Evolutionary conservation across 2,888 invertebrate species (phyloP).

Genomic region (Rhynchonema sp.): DNA sequence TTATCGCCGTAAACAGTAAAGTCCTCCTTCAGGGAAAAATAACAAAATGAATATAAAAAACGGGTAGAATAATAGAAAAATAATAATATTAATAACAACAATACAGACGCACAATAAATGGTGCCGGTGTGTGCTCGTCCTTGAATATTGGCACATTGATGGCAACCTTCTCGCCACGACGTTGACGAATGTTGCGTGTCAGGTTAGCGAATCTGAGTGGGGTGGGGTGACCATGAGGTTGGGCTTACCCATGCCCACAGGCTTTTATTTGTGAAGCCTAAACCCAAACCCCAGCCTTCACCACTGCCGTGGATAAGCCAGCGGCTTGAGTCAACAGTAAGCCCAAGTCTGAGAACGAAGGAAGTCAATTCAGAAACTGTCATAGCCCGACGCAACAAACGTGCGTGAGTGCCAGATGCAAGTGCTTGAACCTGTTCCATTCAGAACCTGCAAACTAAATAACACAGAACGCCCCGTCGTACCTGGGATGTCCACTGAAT

Average conservation of each 20-base stretch:
- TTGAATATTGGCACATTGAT: conserved; percentile 78
- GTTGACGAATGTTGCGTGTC: conserved; percentile 68
- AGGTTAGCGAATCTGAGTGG: conserved; percentile 43
- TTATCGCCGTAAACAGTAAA: conserved; percentile 39
- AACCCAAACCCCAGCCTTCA: too few relatives aligned
- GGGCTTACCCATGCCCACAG: too few relatives aligned
- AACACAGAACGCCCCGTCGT: background rate
- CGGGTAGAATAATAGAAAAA: background rate
- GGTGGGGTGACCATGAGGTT: too few relatives aligned
- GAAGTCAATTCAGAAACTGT: too few relatives aligned
- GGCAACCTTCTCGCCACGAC: conserved; percentile 80
- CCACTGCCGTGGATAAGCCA: too few relatives aligned
- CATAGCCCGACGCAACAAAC: too few relatives aligned
- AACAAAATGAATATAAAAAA: conserved; percentile 23
- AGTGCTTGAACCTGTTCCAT: too few relatives aligned
- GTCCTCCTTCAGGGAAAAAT: conserved; percentile 46
- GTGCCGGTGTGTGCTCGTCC: conserved; percentile 66
- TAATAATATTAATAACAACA: background rate
- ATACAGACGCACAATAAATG: conserved; percentile 39
- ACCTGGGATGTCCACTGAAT: conserved; percentile 66
- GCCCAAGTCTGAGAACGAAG: too few relatives aligned
- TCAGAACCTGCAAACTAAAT: too few relatives aligned
- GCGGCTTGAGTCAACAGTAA: too few relatives aligned
- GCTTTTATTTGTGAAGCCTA: too few relatives aligned
- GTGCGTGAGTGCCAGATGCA: too few relatives aligned